Conservation (phyloP, 2,888 invertebrate genomes). For the Caenorhabditis macrosperma region DNA sequence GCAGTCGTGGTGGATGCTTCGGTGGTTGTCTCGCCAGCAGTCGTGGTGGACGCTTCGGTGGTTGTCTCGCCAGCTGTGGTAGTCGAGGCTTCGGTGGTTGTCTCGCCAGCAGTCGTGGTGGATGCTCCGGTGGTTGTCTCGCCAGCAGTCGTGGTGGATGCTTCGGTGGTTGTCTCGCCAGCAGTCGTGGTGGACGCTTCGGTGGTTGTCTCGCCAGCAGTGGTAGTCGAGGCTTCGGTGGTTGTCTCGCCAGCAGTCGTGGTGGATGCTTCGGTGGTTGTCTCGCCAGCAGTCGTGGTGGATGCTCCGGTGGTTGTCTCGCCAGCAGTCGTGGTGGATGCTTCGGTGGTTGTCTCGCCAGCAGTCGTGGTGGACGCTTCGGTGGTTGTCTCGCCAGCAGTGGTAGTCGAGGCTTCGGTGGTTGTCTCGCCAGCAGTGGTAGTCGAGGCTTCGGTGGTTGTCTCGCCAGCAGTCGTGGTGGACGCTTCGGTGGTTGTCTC, state of each 20-base stretch:
- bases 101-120: not conserved
- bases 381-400: too few relatives aligned
- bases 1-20: too few relatives aligned
- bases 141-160: not conserved
- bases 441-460: too few relatives aligned
- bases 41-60: not conserved
- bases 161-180: not conserved
- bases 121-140: not conserved
- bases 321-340: not conserved
- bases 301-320: not conserved
- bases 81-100: conserved; percentile 1
- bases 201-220: too few relatives aligned
- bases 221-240: too few relatives aligned
- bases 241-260: not conserved
- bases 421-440: too few relatives aligned
- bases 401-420: too few relatives aligned
- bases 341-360: too few relatives aligned
- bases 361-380: too few relatives aligned
- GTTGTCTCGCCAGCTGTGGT: conserved; percentile 6
- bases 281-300: not conserved
- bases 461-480: too few relatives aligned
- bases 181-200: too few relatives aligned
- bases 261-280: not conserved
- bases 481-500: too few relatives aligned
- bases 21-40: not conserved